phyloP scores from a whole-genome alignment of 2,888 invertebrate species.

The Nomada lathburiana region DNA sequence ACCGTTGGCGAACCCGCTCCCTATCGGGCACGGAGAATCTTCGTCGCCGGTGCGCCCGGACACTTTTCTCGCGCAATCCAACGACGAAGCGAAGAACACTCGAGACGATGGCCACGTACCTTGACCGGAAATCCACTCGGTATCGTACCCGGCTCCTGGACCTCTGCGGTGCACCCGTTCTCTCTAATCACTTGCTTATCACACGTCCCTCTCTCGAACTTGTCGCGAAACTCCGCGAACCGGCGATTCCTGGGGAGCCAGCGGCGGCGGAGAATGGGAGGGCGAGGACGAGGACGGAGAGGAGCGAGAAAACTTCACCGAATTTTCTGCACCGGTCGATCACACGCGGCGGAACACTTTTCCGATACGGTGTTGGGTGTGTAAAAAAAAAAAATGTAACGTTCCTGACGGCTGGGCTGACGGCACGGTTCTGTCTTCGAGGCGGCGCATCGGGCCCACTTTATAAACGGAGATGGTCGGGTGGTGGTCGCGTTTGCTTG shows the following conservation, averaged over 20 bases:
- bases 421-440: slow-evolving; percentile 84
- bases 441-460: slow-evolving; percentile 81
- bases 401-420: slow-evolving; percentile 82
- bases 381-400: slow-evolving; percentile 60
- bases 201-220: slow-evolving; percentile 44
- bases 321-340: slow-evolving; percentile 61
- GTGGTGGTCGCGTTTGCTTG: slow-evolving; percentile 73
- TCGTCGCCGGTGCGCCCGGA: slow-evolving; percentile 9
- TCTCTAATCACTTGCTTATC: slow-evolving; percentile 63
- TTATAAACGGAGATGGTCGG: slow-evolving; percentile 81
- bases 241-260: background rate
- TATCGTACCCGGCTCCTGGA: slow-evolving; percentile 5
- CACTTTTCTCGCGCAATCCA: background rate
- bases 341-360: slow-evolving; percentile 72
- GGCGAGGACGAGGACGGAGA: background rate
- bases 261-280: background rate
- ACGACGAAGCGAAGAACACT: background rate
- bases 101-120: slow-evolving; percentile 58
- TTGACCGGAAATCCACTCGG: slow-evolving; percentile 65
- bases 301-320: slow-evolving; percentile 32
- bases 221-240: slow-evolving; percentile 35
- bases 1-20: background rate
- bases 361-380: background rate
- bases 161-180: slow-evolving; percentile 37
- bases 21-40: background rate